Evolutionary conservation across 1,140 invertebrate genomes (phyloP), one percentile per base, ranked within the genome.

Genomic region (Geopemphigus sp.): DNA sequence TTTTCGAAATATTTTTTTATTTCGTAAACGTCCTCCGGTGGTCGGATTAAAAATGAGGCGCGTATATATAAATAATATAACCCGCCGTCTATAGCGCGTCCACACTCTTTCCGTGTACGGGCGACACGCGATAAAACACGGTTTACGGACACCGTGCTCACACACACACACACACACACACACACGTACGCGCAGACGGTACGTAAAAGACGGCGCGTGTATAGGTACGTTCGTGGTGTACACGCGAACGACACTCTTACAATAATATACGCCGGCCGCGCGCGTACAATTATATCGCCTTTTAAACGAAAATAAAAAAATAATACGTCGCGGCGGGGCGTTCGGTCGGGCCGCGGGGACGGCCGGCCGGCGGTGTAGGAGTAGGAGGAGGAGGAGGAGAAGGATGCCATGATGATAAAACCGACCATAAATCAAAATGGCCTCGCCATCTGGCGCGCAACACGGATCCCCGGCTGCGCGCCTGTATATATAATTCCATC

Each of bases 381-480:
- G n/a, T n/a, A n/a, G n/a, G n/a, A n/a, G n/a, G n/a, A n/a, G n/a
- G n/a, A n/a, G n/a, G n/a, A n/a, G n/a, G n/a, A n/a, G n/a, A n/a
- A 56, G 50, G 72, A 76, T 76, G 73, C 73, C 73, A 76, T 76
- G 50, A 74, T 32, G 73, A 61, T 76, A 61, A 76, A 76, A 59
- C 54, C 73, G 73, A 39, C 73, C 73, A 76, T 76, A 76, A 76
- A 76, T 76, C 73, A 76, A 76, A 76, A 76, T 76, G 73, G 73
- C 73, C 56, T 61, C 73, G 56, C 73, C 73, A 76, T 76, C 73
- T 76, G 73, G 73, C 73, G 54, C 56, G 57, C 73, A 26, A 22
- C 54, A 24, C 54, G 73, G 73, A 32, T 76, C 56, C 32, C 73
- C 73, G 73, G 56, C 73, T 76, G 73, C 73, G 73, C 56, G 73